Percentiles rank a stretch among this genome's conserved stretches.
Conservation (phyloP, 64 coral and sea anemone species). For the Orbicella faveolata region DNA sequence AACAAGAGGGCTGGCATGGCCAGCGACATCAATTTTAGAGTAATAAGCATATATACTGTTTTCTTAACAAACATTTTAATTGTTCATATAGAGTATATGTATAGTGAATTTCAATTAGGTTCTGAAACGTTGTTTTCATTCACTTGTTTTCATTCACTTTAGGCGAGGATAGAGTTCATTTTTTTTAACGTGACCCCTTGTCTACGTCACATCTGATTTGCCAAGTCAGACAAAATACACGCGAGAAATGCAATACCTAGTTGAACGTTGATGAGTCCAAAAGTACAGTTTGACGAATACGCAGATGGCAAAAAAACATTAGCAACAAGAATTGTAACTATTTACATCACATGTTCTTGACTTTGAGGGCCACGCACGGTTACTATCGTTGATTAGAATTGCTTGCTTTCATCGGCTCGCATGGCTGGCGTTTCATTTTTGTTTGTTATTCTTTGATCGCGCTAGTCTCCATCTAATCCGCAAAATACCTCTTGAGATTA, state of each 20-base stretch:
- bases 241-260: neutral
- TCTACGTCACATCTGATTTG: neutral
- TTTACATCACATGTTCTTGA: neutral
- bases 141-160: conserved; percentile 12
- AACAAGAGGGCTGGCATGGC: neutral
- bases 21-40: neutral
- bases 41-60: neutral
- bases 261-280: too few species aligned
- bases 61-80: conserved; percentile 25
- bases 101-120: neutral
- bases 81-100: neutral
- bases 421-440: too few species aligned
- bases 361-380: neutral
- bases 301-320: neutral
- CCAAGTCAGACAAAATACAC: neutral
- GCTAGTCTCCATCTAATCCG: too few species aligned
- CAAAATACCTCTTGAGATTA: too few species aligned
- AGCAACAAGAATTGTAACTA: neutral
- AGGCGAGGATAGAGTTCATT: neutral
- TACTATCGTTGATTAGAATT: too few species aligned
- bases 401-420: too few species aligned
- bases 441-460: too few species aligned
- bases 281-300: too few species aligned
- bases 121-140: conserved; percentile 15
- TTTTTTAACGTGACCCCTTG: neutral